Evolutionary conservation across 2,797 vertebrate species (phyloP), one percentile per base, ranked within the genome.

Genomic region (Champsocephalus gunnari): DNA sequence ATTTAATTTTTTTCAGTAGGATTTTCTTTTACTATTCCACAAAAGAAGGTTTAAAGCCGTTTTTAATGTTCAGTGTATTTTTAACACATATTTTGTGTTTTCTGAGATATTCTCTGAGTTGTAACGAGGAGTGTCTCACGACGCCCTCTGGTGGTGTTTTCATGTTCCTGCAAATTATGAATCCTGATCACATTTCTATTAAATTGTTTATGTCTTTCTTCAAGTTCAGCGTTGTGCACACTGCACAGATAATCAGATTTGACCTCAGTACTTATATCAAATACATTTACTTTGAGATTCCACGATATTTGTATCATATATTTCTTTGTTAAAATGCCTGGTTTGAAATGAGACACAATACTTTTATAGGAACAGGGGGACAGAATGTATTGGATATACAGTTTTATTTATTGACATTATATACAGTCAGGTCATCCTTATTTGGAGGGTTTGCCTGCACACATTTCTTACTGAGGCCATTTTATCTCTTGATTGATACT

Each of bases 121-220:
- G 3, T 50, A 17, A 41, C 53, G n/a, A 44, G 10, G 41, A 17
- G 2, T 51, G 73, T 53, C n/a, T 75, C 75, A 80, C 58, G 28
- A 0, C 4, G 80, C 80, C 89, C 71, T 64, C 88, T 86, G 75
- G 86, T 89, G 87, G 80, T 14, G 1, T 21, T 19, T 77, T 65
- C 19, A 19, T 41, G 43, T 53, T 16, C 2, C 5, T 48, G 14
- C 32, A 12, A 59, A 32, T 9, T 3, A 24, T 0, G 72, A 12
- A 21, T 14, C 14, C 28, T 8, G 43, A 5, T 53, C 32, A 71
- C 11, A 41, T 44, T 28, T 44, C 43, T 24, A 24, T 28, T 28
- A 28, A 28, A 28, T 28, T 28, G 24, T 28, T 28, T 28, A 24
- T 28, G 28, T 28, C 8, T 38, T 38, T 38, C 34, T 38, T 38